Evolutionary conservation across 2,888 invertebrate genomes (phyloP).

Genomic region (Amiota minor): DNA sequence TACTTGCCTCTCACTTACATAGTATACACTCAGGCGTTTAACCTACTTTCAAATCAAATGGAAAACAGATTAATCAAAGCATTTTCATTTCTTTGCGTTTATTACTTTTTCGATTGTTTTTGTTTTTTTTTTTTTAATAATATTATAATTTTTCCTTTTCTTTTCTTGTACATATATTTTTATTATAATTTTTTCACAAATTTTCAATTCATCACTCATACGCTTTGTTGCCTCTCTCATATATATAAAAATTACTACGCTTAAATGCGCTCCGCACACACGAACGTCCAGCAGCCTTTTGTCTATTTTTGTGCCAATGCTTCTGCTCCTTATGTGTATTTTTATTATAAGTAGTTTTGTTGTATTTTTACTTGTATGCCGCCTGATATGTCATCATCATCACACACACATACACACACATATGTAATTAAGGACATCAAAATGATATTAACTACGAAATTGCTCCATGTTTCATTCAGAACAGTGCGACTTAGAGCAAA

Average conservation of each 20-base stretch:
- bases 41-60: conserved; percentile 3
- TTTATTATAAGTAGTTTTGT: not conserved
- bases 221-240: conserved; percentile 33
- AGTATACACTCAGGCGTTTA: conserved; percentile 7
- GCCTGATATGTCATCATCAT: conserved; percentile 23
- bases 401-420: not conserved
- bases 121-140: conserved; percentile 37
- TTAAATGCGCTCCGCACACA: conserved; percentile 59
- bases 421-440: not conserved
- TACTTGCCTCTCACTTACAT: conserved; percentile 28
- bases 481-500: too few species aligned
- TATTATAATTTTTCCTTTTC: conserved; percentile 32
- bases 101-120: conserved; percentile 21
- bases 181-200: conserved; percentile 5
- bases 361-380: not conserved
- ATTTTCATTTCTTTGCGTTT: conserved; percentile 23
- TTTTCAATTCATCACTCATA: conserved; percentile 33
- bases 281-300: conserved; percentile 69
- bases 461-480: too few species aligned
- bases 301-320: conserved; percentile 38
- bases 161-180: conserved; percentile 20
- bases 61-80: not conserved
- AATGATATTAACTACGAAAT: too few species aligned
- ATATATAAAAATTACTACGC: conserved; percentile 39
- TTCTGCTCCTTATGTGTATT: not conserved